phyloP scores from a whole-genome alignment of 2,113 vertebrate genomes.

The Macrotis lagotis region DNA sequence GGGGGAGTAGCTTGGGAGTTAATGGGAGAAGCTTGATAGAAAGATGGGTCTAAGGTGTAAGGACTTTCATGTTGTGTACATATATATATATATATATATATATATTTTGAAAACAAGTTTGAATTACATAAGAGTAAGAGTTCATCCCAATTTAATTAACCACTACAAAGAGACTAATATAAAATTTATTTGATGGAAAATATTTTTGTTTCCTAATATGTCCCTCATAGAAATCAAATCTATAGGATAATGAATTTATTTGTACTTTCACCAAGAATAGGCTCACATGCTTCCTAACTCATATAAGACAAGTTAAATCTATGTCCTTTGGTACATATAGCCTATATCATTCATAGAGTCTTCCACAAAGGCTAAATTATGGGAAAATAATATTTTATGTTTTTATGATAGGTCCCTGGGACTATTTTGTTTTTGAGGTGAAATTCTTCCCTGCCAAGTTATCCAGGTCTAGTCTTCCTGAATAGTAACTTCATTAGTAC shows the following conservation, averaged over 20 bases:
- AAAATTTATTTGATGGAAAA: constrained; percentile 42
- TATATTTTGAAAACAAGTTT: neutral
- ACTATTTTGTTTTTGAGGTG: constrained; percentile 42
- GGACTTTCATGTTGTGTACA: constrained; percentile 6
- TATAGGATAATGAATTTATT: constrained; percentile 13
- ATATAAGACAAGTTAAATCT: constrained; percentile 29
- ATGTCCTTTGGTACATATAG: constrained; percentile 17
- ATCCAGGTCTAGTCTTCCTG: neutral
- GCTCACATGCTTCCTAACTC: constrained; percentile 43
- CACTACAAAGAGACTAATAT: constrained; percentile 28
- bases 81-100: neutral
- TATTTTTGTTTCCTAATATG: constrained; percentile 26
- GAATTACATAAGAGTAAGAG: constrained; percentile 44
- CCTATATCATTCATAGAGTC: constrained; percentile 2
- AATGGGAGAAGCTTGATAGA: constrained; percentile 9
- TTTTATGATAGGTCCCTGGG: constrained; percentile 32
- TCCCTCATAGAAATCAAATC: constrained; percentile 39
- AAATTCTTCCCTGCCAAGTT: constrained; percentile 30
- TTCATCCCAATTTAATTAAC: constrained; percentile 37
- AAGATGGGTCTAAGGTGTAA: neutral
- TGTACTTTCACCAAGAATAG: constrained; percentile 42
- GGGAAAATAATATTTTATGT: constrained; percentile 11
- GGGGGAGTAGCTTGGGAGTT: too few relatives aligned
- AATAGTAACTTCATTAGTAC: constrained; percentile 50
- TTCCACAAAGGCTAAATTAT: constrained; percentile 1